Base-by-base conservation (phyloP, 2,113 vertebrate genomes). In the Monopterus albus region DNA sequence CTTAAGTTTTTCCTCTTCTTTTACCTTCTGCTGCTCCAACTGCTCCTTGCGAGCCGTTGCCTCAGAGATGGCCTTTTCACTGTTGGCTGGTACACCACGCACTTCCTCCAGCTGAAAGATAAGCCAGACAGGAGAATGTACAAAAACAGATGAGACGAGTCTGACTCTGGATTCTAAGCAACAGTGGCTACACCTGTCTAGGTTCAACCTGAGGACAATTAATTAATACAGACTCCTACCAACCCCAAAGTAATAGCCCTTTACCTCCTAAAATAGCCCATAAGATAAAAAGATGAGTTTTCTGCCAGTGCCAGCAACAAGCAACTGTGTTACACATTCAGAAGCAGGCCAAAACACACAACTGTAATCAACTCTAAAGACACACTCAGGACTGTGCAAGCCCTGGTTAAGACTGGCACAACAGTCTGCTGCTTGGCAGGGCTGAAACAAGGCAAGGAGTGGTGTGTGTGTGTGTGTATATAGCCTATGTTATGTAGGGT, bases 1-100 rank as follows among this genome's bases (percentile, higher is more conserved):
- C 64, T 91, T 95, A 20, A 98, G 87, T 50, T 95, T 96, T 57
- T 91, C 83, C 80, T 98, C 96, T 82, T 95, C 95, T 75, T 91
- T 90, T 13, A 90, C 91, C 85, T 95, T 97, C 75, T 91, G 72
- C 80, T 94, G 93, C 75, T 96, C 96, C 79, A 96, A 91, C 66
- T 85, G 77, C 59, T 94, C 94, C 73, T 56, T 97, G 89, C 76
- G 88, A 29, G 85, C 82, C 1, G 92, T 94, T 52, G 94, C 91
- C 17, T 97, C 95, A 0, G 81, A 82, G 82, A 99, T 96, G 26
- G 84, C 85, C 77, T 91, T 94, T 64, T 95, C 56, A 57, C 94
- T 96, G 42, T 11, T 89, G 25, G 91, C 87, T 65, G 94, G 94
- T 70, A 97, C 35, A 4, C 81, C 75, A 47, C 83, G 94, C 72